Evolutionary conservation across 2,113 vertebrate genomes (phyloP).

Genomic region (Pollimyrus isidori): DNA sequence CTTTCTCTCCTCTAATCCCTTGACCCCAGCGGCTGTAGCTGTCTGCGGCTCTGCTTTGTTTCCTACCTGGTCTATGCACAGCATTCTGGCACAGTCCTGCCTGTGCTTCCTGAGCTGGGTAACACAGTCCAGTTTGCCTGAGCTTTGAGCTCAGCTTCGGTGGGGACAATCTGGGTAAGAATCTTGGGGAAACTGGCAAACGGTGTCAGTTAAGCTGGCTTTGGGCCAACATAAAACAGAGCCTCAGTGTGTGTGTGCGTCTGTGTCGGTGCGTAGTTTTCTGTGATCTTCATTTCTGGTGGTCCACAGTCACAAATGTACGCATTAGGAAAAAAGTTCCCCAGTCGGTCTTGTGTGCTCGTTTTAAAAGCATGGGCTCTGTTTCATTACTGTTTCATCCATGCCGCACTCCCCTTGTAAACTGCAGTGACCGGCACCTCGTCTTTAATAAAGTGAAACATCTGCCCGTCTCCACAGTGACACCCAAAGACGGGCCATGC

Average conservation of each 20-base stretch:
- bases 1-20: slow-evolving; percentile 25
- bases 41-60: neutral
- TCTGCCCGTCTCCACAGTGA: neutral
- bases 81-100: neutral
- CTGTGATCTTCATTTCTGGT: neutral
- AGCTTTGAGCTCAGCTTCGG: neutral
- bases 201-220: neutral
- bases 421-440: neutral
- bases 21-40: slow-evolving; percentile 13
- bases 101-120: neutral
- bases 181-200: neutral
- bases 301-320: neutral
- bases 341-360: neutral
- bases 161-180: neutral
- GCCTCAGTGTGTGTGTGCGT: neutral
- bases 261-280: neutral
- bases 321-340: neutral
- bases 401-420: neutral
- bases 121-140: neutral
- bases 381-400: neutral
- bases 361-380: neutral
- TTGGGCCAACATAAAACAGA: neutral
- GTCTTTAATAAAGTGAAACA: neutral
- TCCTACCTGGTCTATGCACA: neutral
- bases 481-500: neutral